Conservation (phyloP, 2,113 vertebrate genomes). For the Eurypyga helias region DNA sequence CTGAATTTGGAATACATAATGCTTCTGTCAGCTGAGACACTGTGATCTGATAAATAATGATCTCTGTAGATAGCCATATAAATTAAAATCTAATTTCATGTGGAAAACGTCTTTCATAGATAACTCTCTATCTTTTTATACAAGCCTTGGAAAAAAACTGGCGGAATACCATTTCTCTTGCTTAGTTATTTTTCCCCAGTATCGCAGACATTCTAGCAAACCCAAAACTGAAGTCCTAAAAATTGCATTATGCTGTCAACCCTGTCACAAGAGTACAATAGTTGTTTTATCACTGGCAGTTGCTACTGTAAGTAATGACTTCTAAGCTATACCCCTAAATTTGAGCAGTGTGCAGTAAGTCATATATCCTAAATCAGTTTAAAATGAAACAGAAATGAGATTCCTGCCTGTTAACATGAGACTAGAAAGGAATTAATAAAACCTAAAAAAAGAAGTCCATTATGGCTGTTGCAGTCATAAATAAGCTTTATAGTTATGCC, state of each 20-base stretch:
- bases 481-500: neutral
- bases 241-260: neutral
- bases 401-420: neutral
- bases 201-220: neutral
- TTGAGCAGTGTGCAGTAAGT: neutral
- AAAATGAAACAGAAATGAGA: neutral
- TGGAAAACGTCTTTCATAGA: neutral
- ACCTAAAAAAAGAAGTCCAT: neutral
- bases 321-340: neutral
- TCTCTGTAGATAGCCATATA: neutral
- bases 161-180: neutral
- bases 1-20: neutral
- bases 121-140: neutral
- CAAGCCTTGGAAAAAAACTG: neutral
- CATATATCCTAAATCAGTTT: slow-evolving; percentile 3
- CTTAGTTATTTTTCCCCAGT: neutral
- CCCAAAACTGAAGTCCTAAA: slow-evolving; percentile 3
- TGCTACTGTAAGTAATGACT: slow-evolving; percentile 8
- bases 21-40: neutral
- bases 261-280: neutral
- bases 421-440: slow-evolving; percentile 3
- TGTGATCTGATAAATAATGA: neutral
- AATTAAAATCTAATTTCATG: neutral
- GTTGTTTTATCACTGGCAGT: neutral
- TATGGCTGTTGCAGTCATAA: neutral